Evolutionary conservation across 1,140 invertebrate species (phyloP).

Genomic region (Diachasmimorpha longicaudata): DNA sequence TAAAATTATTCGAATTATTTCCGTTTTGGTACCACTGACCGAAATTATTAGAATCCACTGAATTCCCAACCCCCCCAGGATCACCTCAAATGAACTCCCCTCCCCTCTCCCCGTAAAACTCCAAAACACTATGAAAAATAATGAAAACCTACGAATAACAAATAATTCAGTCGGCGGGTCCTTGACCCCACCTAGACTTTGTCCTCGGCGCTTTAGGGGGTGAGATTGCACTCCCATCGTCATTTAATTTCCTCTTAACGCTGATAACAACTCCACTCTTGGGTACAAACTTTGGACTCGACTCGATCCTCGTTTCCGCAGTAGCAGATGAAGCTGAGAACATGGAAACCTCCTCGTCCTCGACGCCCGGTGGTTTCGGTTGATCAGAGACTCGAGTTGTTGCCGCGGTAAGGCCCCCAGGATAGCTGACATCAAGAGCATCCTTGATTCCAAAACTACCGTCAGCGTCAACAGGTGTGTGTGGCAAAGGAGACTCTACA

Average conservation of each 20-base stretch:
- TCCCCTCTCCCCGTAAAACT: no score
- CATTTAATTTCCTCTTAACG: conserved; percentile 47
- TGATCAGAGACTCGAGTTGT: conserved; percentile 38
- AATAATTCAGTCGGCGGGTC: conserved; percentile 38
- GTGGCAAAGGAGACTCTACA: not conserved
- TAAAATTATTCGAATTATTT: no score
- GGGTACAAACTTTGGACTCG: conserved; percentile 35
- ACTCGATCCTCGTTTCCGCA: conserved; percentile 16
- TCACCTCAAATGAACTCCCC: no score
- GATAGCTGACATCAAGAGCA: not conserved
- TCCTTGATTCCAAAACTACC: not conserved
- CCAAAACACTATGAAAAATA: not conserved
- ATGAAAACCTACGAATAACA: not conserved
- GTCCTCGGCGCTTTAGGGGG: conserved; percentile 39
- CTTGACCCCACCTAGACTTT: conserved; percentile 56
- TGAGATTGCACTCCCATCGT: conserved; percentile 28
- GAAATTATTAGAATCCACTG: no score
- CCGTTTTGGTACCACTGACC: no score
- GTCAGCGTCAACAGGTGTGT: not conserved
- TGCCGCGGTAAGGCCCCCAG: not conserved
- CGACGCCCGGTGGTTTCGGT: conserved; percentile 51
- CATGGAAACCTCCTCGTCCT: conserved; percentile 46
- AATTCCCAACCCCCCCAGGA: no score
- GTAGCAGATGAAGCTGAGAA: conserved; percentile 35
- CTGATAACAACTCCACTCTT: conserved; percentile 52